Evolutionary conservation across 2,888 invertebrate genomes (phyloP).

Genomic region (Troides aeacus): DNA sequence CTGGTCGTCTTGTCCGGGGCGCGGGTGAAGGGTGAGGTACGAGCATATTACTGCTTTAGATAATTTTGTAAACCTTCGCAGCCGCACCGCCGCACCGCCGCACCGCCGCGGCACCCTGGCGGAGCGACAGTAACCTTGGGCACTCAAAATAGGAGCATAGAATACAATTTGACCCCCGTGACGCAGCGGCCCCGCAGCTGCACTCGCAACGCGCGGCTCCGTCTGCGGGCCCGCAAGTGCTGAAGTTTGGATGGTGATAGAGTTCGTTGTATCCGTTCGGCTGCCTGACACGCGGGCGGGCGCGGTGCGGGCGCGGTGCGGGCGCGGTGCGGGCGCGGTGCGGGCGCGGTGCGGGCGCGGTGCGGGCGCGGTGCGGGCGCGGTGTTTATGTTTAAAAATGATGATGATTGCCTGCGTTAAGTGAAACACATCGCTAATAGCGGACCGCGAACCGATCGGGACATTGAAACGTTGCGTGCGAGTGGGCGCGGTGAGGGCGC

Average conservation of each 20-base stretch:
- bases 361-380: no score
- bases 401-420: no score
- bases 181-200: neutral
- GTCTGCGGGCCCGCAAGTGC: neutral
- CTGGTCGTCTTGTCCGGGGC: no score
- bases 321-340: neutral
- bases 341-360: no score
- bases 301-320: neutral
- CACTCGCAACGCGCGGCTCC: neutral
- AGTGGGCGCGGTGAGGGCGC: constrained; percentile 14
- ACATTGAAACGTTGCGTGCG: constrained; percentile 18
- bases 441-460: neutral
- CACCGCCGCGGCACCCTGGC: neutral
- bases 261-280: neutral
- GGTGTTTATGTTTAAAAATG: no score
- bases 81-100: no score
- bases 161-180: neutral
- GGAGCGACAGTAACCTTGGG: neutral
- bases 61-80: no score
- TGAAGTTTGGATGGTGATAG: neutral
- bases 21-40: no score
- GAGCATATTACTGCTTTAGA: no score
- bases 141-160: neutral
- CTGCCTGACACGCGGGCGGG: neutral
- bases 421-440: neutral